Percentiles rank a stretch among this genome's conserved stretches.
phyloP scores from a whole-genome alignment of 2,888 invertebrate species.

The Dolomedes plantarius region DNA sequence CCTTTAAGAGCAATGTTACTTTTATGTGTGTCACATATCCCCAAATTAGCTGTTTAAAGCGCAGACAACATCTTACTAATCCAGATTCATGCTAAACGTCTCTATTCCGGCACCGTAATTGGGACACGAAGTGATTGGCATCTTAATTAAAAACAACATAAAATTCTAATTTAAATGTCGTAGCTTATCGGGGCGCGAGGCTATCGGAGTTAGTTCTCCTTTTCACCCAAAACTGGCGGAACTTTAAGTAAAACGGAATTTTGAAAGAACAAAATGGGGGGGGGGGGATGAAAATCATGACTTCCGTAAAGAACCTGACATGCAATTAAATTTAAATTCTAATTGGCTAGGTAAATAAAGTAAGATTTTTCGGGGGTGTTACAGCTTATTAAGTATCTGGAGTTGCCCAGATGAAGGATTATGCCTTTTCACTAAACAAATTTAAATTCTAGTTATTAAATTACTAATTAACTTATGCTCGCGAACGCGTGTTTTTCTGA shows the following conservation, averaged over 20 bases:
- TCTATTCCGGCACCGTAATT: neutral
- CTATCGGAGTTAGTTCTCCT: neutral
- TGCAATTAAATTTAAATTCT: slow-evolving; percentile 1
- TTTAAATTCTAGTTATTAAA: neutral
- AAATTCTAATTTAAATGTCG: slow-evolving; percentile 64
- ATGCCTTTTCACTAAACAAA: neutral
- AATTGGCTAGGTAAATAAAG: neutral
- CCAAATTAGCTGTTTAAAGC: neutral
- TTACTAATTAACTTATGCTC: neutral
- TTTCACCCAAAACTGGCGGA: neutral
- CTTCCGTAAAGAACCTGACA: neutral
- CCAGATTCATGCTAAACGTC: neutral
- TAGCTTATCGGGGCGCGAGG: neutral
- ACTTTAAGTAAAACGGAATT: neutral
- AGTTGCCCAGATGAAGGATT: neutral
- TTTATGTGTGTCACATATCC: too few relatives aligned
- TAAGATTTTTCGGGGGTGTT: neutral
- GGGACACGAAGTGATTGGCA: neutral
- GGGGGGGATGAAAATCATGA: too few relatives aligned
- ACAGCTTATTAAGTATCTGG: neutral
- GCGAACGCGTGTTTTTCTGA: neutral
- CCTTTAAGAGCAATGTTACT: too few relatives aligned
- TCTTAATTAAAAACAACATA: slow-evolving; percentile 63
- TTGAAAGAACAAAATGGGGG: neutral
- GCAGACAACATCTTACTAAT: neutral